Evolutionary conservation across 2,888 invertebrate species (phyloP).

Genomic region (Willowsia nigromaculata): DNA sequence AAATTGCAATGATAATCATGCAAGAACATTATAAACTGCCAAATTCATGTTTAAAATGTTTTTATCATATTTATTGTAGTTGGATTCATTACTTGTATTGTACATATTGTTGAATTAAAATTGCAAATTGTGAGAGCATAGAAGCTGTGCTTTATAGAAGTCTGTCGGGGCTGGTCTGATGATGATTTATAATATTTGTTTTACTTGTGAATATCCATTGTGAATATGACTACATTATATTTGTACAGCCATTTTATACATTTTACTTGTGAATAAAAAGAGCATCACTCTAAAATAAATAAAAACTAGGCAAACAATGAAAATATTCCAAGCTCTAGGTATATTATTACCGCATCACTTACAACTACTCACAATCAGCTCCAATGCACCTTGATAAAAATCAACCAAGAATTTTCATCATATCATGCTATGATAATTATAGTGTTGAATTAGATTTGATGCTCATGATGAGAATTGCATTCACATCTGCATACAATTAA

Average conservation of each 20-base stretch:
- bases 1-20: conserved; percentile 53
- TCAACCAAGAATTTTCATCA: neutral
- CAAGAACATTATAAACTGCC: conserved; percentile 21
- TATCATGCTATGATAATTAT: neutral
- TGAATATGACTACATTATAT: too few relatives aligned
- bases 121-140: neutral
- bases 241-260: neutral
- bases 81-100: neutral
- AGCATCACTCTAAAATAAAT: neutral
- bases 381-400: neutral
- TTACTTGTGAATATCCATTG: neutral
- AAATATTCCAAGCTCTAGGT: neutral
- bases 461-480: neutral
- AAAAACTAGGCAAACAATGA: neutral
- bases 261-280: neutral
- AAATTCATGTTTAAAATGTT: neutral
- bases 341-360: neutral
- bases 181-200: neutral
- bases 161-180: neutral
- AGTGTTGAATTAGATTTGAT: neutral
- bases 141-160: neutral
- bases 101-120: neutral
- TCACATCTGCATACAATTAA: neutral
- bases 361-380: neutral
- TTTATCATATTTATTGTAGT: conserved; percentile 13